Evolutionary conservation across 92 coral and sea anemone genomes (phyloP).

Genomic region (Umimayanthus chanpuru): DNA sequence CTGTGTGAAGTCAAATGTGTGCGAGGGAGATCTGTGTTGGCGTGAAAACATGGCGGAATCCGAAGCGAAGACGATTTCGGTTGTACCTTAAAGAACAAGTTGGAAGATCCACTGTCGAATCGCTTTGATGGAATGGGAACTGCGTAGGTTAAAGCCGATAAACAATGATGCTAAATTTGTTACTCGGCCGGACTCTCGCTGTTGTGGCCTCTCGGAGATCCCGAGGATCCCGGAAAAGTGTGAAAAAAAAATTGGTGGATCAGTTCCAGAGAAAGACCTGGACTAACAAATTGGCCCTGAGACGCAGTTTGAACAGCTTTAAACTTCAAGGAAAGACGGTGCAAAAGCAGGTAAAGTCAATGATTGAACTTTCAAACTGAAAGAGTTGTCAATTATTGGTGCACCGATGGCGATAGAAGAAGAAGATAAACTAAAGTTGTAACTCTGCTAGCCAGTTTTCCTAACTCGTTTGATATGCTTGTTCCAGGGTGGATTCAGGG

Average conservation of each 20-base stretch:
- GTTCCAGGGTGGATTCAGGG: too few species aligned
- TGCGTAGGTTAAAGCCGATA: too few species aligned
- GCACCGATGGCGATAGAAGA: constrained; percentile 53
- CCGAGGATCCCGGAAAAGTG: constrained; percentile 47
- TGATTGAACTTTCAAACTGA: constrained; percentile 61
- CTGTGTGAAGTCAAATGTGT: too few species aligned
- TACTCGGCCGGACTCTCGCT: constrained; percentile 60
- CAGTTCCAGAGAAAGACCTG: constrained; percentile 58
- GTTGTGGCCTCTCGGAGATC: constrained; percentile 39
- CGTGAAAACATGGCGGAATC: too few species aligned
- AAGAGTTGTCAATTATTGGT: constrained; percentile 34
- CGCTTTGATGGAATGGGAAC: too few species aligned
- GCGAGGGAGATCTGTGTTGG: too few species aligned
- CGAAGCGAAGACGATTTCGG: too few species aligned
- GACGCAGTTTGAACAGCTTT: constrained; percentile 45
- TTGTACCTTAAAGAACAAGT: too few species aligned
- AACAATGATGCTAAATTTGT: constrained; percentile 28
- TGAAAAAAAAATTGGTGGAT: constrained; percentile 50
- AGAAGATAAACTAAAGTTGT: constrained; percentile 59
- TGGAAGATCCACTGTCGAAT: too few species aligned
- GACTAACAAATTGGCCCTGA: constrained; percentile 8
- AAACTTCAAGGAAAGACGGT: constrained; percentile 18
- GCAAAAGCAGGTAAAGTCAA: constrained; percentile 55
- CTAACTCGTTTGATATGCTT: constrained; percentile 58
- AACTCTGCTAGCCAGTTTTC: constrained; percentile 56